These are phyloP conservation scores for Danio choprae DNA, from an alignment of 2,797 vertebrate genomes.

Conservation along the genomic window DNA sequence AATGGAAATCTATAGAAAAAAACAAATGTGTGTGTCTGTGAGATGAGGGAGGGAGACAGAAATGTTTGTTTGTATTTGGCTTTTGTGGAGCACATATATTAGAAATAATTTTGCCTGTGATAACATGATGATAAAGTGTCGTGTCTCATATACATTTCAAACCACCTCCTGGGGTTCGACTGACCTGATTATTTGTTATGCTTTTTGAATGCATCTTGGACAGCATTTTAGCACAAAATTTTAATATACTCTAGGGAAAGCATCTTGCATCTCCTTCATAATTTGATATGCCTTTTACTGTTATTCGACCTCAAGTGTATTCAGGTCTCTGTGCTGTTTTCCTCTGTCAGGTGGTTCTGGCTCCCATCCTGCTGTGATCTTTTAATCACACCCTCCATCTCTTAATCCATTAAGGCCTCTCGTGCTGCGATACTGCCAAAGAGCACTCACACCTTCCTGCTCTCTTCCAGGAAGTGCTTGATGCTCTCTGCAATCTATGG, in stretches of 20 bases:
- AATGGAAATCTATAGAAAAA: too few species aligned
- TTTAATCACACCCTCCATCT: conserved; percentile 44
- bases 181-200: too few species aligned
- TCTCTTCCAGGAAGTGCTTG: conserved; percentile 33
- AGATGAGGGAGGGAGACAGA: too few species aligned
- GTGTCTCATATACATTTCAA: background rate
- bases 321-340: background rate
- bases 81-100: background rate
- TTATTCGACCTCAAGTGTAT: conserved; percentile 3
- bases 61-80: background rate
- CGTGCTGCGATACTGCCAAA: conserved; percentile 3
- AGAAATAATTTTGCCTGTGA: background rate
- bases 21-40: too few species aligned
- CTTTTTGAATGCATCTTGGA: background rate
- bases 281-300: background rate
- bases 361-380: conserved; percentile 35
- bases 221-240: background rate
- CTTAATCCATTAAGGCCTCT: conserved; percentile 35
- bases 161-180: background rate
- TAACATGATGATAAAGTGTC: background rate
- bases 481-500: conserved; percentile 11
- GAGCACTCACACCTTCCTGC: conserved; percentile 12
- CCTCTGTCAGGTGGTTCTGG: conserved; percentile 19
- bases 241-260: background rate
- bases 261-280: background rate